Evolutionary conservation across 2,797 vertebrate species (phyloP), one percentile per base, ranked within the genome.

Genomic region (Amniataba percoides): DNA sequence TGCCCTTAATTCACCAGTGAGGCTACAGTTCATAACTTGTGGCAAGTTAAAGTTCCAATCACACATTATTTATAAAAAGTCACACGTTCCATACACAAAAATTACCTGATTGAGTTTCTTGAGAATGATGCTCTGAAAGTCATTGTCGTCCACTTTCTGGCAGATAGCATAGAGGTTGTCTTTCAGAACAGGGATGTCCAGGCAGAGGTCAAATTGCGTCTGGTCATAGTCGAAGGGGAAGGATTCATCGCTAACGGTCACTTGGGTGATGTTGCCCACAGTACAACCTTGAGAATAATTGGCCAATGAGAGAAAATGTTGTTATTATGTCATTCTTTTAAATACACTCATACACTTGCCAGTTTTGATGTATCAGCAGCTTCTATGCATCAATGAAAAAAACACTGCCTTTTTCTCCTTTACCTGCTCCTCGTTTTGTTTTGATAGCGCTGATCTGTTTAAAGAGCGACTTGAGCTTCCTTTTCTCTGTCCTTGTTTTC

Each of bases 71-170:
- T 36, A 1, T 7, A 36, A 43, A 12, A 43, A 21, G 21, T n/a
- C 19, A n/a, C 46, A 36, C 23, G 27, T 52, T 34, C 1, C 7
- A 52, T 40, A 23, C 1, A 45, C 12, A 7, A 43, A 14, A 21
- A 12, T 69, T 78, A 94, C 94, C 93, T 95, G 51, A 21, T 91
- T 92, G 25, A 95, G 86, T 77, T 94, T 95, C 46, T 16, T 68
- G 18, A 95, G 82, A 61, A 95, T 79, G 36, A 92, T 9, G 27
- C 1, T 79, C 76, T 92, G 90, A 39, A 87, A 87, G 34, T 48
- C 43, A 3, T 59, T 21, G 5, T 92, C 90, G 11, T 87, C 90
- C 62, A 95, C 92, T 77, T 93, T 94, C 36, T 86, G 73, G 12
- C 89, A 82, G 66, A 95, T 75, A 3, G 85, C 53, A 57, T 87